phyloP scores from a whole-genome alignment of 1,140 invertebrate species.

The Ctenoplectra terminalis region DNA sequence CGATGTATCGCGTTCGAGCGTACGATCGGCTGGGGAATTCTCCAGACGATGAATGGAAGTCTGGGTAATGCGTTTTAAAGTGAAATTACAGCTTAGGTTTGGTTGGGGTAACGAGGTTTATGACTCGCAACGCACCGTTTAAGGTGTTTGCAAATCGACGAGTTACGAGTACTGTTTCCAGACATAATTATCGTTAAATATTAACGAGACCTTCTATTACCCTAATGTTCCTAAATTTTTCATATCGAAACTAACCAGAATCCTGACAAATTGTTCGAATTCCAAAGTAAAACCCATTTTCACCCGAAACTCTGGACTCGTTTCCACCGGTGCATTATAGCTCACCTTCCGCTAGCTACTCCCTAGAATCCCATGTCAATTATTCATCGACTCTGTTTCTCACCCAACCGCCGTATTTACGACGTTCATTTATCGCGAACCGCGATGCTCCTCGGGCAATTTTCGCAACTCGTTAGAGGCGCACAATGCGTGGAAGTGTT shows the following conservation, averaged over 20 bases:
- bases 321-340: neutral
- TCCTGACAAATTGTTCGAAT: neutral
- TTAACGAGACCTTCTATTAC: neutral
- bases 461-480: conserved; percentile 21
- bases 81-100: neutral
- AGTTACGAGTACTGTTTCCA: neutral
- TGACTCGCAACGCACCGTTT: neutral
- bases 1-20: neutral
- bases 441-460: neutral
- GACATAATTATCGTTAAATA: conserved; percentile 8
- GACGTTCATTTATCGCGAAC: neutral
- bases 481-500: neutral
- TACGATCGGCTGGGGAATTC: conserved; percentile 15
- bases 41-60: conserved; percentile 1
- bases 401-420: neutral
- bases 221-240: neutral
- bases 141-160: neutral
- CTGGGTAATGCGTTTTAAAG: neutral
- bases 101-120: neutral
- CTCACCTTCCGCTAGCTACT: neutral
- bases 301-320: neutral
- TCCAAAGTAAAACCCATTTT: neutral
- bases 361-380: neutral
- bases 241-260: neutral
- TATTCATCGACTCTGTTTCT: conserved; percentile 8